These are phyloP conservation scores for Acleris cristana DNA, from an alignment of 2,888 invertebrate genomes.

Conservation along the genomic window DNA sequence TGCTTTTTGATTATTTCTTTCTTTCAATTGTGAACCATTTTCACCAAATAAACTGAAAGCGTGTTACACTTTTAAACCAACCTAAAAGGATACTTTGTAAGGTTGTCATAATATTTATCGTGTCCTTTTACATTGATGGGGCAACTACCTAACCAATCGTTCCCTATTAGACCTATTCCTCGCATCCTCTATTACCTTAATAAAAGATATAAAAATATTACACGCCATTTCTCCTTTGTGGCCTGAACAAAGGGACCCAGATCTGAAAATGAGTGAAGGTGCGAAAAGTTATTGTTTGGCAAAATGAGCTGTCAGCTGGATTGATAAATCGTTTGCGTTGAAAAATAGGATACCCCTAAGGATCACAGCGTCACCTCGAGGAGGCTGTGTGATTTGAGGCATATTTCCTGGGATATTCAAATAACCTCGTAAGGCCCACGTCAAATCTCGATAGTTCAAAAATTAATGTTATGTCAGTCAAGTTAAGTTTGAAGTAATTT, in stretches of 20 bases:
- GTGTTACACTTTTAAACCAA: too few relatives aligned
- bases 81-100: background rate
- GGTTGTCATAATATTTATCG: background rate
- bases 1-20: too few relatives aligned
- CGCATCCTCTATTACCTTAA: constrained; percentile 23
- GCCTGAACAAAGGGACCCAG: constrained; percentile 51
- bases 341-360: constrained; percentile 51
- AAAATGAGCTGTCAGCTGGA: constrained; percentile 69
- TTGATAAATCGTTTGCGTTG: constrained; percentile 64
- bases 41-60: too few relatives aligned
- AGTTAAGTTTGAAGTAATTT: too few relatives aligned
- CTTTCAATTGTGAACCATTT: too few relatives aligned
- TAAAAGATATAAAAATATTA: constrained; percentile 45
- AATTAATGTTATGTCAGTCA: too few relatives aligned
- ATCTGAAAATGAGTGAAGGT: constrained; percentile 53
- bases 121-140: background rate
- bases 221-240: constrained; percentile 50
- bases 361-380: constrained; percentile 31
- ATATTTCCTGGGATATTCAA: background rate
- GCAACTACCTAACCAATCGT: constrained; percentile 6
- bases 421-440: background rate
- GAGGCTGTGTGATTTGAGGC: background rate
- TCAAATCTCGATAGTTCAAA: too few relatives aligned
- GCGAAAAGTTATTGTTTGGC: constrained; percentile 69
- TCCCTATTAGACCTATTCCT: constrained; percentile 21